Evolutionary conservation across 2,797 vertebrate genomes (phyloP).

Genomic region (Syngnathus rostellatus): DNA sequence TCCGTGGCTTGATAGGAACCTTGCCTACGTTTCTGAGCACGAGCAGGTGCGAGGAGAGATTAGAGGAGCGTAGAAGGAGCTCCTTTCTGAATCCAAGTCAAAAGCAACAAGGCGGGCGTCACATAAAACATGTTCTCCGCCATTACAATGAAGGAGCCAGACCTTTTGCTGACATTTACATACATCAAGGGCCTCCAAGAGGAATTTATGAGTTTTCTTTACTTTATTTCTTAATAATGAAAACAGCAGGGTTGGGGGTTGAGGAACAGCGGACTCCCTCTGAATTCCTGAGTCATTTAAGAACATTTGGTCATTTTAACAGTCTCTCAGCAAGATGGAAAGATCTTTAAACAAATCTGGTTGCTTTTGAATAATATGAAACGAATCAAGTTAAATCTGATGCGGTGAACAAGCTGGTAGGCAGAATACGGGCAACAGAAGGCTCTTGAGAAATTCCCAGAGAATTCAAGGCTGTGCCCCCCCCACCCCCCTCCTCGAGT

Average conservation of each 20-base stretch:
- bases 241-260: constrained; percentile 51
- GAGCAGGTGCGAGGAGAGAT: constrained; percentile 57
- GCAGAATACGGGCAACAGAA: constrained; percentile 18
- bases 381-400: background rate
- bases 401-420: background rate
- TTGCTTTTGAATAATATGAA: background rate
- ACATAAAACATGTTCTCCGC: constrained; percentile 31
- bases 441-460: constrained; percentile 53
- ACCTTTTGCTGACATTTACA: constrained; percentile 53
- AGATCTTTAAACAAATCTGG: no score
- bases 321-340: background rate
- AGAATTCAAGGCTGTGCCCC: constrained; percentile 45
- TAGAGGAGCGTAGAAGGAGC: constrained; percentile 31
- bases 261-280: constrained; percentile 33
- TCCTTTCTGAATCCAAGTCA: constrained; percentile 51
- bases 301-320: constrained; percentile 13
- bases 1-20: constrained; percentile 29
- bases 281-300: constrained; percentile 39
- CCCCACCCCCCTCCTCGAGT: constrained; percentile 23
- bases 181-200: constrained; percentile 41
- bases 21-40: constrained; percentile 51
- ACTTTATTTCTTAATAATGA: constrained; percentile 57
- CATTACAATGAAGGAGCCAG: constrained; percentile 20
- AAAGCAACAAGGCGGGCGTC: constrained; percentile 50
- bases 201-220: constrained; percentile 42